Evolutionary conservation across 2,113 vertebrate genomes (phyloP), one percentile per base, ranked within the genome.

Genomic region (Puma concolor): DNA sequence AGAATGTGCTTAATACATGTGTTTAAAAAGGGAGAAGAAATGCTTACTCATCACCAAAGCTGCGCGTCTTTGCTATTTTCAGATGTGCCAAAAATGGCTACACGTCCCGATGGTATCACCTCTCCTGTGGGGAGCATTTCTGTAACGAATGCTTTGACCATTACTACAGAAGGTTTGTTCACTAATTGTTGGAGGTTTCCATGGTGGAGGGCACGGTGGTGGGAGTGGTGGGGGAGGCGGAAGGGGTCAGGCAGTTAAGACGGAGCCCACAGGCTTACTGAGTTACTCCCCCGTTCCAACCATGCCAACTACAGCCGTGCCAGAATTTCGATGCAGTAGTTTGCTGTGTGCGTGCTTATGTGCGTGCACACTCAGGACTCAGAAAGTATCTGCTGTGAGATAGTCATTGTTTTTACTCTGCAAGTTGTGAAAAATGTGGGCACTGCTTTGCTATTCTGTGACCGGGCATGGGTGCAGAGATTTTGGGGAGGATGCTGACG

Each of bases 61-160:
- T 97, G 12, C 83, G 0, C 95, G 54, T 82, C 97, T 97, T 98
- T 96, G 38, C 54, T 77, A 0, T 95, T 97, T 97, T 97, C 99
- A 99, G 99, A 96, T 99, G 99, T 97, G 99, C 99, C 74, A 99
- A 99, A 98, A 99, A 99, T 66, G 99, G 99, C 21, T 99, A 99
- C 94, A 99, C 99, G 0, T 99, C 99, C 2, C 99, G 99, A 91
- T 99, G 99, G 99, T 99, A 99, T 98, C 99, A 99, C 82, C 99
- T 99, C 41, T 99, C 99, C 77, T 99, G 99, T 83, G 99, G 99
- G 29, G 99, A 99, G 80, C 99, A 99, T 98, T 99, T 99, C 98
- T 99, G 99, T 98, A 99, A 99, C 50, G 99, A 99, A 97, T 99
- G 99, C 95, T 99, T 99, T 97, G 99, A 99, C 98, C 99, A 99